phyloP scores from a whole-genome alignment of 2,797 vertebrate species.

The Poeciliopsis paucimaculata region DNA sequence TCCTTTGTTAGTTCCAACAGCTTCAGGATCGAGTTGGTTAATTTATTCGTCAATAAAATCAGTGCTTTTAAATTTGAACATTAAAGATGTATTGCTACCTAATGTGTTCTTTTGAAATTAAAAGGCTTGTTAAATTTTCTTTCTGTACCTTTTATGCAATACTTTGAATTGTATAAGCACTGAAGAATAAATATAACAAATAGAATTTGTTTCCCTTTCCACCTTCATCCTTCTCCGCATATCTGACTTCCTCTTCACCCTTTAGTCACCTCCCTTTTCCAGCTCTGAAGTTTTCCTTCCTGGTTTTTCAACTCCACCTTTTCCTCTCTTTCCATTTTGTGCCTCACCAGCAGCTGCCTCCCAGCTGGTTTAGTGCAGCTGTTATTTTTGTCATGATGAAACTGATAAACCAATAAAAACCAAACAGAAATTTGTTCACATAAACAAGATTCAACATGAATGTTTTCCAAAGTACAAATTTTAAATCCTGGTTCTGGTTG shows the following conservation, averaged over 20 bases:
- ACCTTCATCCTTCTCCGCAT: neutral
- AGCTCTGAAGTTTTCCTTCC: neutral
- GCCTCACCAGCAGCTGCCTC: neutral
- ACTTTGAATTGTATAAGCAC: neutral
- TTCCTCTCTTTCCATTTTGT: neutral
- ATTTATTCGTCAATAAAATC: neutral
- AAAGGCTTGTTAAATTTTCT: neutral
- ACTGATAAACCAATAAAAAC: neutral
- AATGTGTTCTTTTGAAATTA: neutral
- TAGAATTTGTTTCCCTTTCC: neutral
- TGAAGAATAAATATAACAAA: neutral
- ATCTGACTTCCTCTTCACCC: neutral
- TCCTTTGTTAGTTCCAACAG: neutral
- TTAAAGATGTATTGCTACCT: neutral
- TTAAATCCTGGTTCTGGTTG: neutral
- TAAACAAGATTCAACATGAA: neutral
- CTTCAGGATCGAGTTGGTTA: neutral
- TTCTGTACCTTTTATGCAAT: neutral
- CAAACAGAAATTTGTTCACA: neutral
- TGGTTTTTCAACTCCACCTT: neutral
- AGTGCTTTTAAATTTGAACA: neutral
- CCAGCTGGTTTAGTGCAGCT: neutral
- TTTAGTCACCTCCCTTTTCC: neutral
- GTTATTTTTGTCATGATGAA: neutral
- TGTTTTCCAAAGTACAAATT: neutral